Evolutionary conservation across 2,888 invertebrate species (phyloP), one percentile per base, ranked within the genome.

Genomic region (Willowsia nigromaculata): DNA sequence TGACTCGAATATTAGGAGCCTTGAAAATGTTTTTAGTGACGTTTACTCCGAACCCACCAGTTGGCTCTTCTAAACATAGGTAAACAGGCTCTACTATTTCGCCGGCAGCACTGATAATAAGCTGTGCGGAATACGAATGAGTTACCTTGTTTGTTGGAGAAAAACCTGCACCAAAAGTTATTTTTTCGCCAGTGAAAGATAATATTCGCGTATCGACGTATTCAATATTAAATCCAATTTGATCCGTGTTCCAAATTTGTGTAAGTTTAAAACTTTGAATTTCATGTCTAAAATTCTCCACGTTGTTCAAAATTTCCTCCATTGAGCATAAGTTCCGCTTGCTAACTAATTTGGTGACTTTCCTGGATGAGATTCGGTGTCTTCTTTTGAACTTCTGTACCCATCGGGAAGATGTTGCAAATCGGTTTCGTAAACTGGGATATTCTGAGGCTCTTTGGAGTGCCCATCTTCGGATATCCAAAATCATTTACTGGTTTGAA

Each of bases 161-260:
- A 11, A 74, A 43, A 1, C 11, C 76, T 5, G 56, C 15, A 1
- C 85, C 85, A 85, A 85, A 27, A 11, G 40, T 37, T 53, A 5
- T 25, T 30, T 18, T 30, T 37, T 85, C 85, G 0, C 85, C 76
- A 71, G 22, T 56, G 6, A 3, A 37, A 1, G 85, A 56, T 11
- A 85, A 22, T 3, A 76, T 85, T 53, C 74, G 25, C 2, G 27
- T 47, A 1, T 43, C 62, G 13, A 65, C 1, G 11, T 59, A 59
- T 27, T 80, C 65, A 50, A 80, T 80, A 13, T 2, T 11, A 65
- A 86, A 86, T 33, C 86, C 86, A 9, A 50, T 47, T 62, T 86
- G 86, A 47, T 86, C 86, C 1, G 86, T 86, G 33, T 86, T 80
- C 62, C 59, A 80, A 27, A 86, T 80, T 7, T 80, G n/a, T 13